These are phyloP conservation scores for Gymnocephalus cernua DNA, from an alignment of 2,113 vertebrate genomes.

Conservation along the genomic window DNA sequence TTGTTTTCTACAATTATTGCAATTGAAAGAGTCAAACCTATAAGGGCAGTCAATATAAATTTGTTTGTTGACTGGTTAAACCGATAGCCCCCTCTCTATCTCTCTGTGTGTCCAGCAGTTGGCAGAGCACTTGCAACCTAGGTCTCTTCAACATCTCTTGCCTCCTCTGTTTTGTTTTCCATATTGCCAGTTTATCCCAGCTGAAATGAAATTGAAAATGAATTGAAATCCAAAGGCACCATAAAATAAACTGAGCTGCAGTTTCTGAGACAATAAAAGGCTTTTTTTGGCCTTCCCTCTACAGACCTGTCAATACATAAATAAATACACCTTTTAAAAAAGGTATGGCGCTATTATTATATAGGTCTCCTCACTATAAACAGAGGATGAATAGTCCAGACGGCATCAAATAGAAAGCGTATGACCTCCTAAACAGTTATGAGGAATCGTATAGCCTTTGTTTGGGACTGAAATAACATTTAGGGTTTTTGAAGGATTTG, in stretches of 20 bases:
- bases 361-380: conserved; percentile 31
- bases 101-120: conserved; percentile 20
- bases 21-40: conserved; percentile 52
- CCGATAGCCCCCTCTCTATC: conserved; percentile 1
- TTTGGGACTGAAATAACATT: conserved; percentile 6
- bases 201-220: too few relatives aligned
- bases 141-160: conserved; percentile 38
- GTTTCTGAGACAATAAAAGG: conserved; percentile 48
- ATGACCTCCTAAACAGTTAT: conserved; percentile 20
- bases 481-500: conserved; percentile 13
- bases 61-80: conserved; percentile 33
- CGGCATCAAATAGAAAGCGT: conserved; percentile 16
- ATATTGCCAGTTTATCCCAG: conserved; percentile 34
- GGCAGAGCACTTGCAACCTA: conserved; percentile 43
- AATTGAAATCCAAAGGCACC: conserved; percentile 47
- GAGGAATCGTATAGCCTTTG: not conserved
- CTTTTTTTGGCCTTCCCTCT: conserved; percentile 7
- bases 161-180: conserved; percentile 45
- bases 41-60: conserved; percentile 39
- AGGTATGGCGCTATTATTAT: conserved; percentile 19
- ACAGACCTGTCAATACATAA: conserved; percentile 49
- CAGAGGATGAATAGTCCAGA: conserved; percentile 14
- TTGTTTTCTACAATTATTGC: conserved; percentile 64
- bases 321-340: conserved; percentile 37
- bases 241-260: conserved; percentile 53